Base-by-base conservation (phyloP, 1,140 invertebrate genomes). In the Atta cephalotes region DNA sequence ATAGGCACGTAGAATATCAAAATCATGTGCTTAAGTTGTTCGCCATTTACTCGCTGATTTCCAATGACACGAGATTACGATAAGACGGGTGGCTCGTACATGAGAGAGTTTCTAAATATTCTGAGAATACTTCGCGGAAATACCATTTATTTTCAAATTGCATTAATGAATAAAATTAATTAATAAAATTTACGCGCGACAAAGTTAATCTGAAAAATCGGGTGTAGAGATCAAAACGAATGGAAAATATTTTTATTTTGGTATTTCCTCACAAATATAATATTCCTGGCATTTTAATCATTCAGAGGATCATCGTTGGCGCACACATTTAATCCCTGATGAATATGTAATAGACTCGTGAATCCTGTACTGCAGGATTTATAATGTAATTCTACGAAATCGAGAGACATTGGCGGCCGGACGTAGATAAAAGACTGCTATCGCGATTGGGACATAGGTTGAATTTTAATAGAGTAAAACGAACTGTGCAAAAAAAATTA, bases 391-490 rank as follows among this genome's bases (percentile, higher is more conserved):
- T 87, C 10, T 9, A 51, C 14, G 4, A 58, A 25, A 14, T n/a
- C 16, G 31, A 49, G 12, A 14, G 53, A 51, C 65, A 25, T 14
- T 45, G 2, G 12, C 21, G 25, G 5, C 21, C 35, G 76, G 62
- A 63, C 58, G 25, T 58, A 21, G 25, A 35, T 14, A 12, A 85
- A 35, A 71, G 21, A 58, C 14, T 14, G 39, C 18, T 18, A 10
- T 60, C 66, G 16, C 84, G 65, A 18, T 49, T 18, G 58, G 62
- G 12, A 72, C 63, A 16, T 16, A n/a, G 18, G 21, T 18, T 58
- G 79, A 87, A 85, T 87, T 58, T 87, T 56, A 87, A 86, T 4
- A 7, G 9, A 35, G 45, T n/a, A 25, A 82, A 35, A 76, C 72
- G 6, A 5, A 45, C 14, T 53, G 1, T n/a, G 18, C 14, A 58